Evolutionary conservation across 2,888 invertebrate genomes (phyloP), one percentile per base, ranked within the genome.

Genomic region (Apodemia zela): DNA sequence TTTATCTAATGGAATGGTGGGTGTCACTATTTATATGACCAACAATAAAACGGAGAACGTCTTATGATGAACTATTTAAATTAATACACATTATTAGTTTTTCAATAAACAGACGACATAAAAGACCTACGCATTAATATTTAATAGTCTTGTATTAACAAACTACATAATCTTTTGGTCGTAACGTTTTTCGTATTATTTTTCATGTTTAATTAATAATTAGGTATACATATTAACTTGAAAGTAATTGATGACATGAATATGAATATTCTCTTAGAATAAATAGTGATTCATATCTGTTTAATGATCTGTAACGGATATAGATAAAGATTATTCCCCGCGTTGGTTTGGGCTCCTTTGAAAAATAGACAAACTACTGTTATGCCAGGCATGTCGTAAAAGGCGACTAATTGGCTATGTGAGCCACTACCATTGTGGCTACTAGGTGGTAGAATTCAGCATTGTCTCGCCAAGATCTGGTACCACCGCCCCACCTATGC

Each of bases 1-100:
- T 77, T 77, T 69, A 68, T 69, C 67, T 38, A 11, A 66, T 67
- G 61, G 58, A 54, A 62, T 57, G 38, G 67, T 84, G 81, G 85
- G 83, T 79, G 88, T 79, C 66, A 62, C 60, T 51, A 35, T 51
- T 61, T 61, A 51, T 60, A 60, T 18, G 17, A 57, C 62, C 11
- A 51, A 51, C 51, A 51, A 58, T 62, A 58, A 42, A 29, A 45
- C 62, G 38, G 29, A 15, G 25, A 45, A 10, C 58, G 29, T 42
- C 42, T 38, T 38, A 35, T 59, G 38, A 59, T 17, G 29, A 58
- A 11, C 33, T 57, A 45, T 47, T 47, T 62, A 45, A 62, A 58
- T 62, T 57, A 57, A 62, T 42, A 10, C 21, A 62, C 42, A 61
- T 42, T 42, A 51, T 51, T 51, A 51, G 51, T 18, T 51, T 51